These are phyloP conservation scores for Adelges cooleyi DNA, from an alignment of 1,140 invertebrate species.

Conservation along the genomic window DNA sequence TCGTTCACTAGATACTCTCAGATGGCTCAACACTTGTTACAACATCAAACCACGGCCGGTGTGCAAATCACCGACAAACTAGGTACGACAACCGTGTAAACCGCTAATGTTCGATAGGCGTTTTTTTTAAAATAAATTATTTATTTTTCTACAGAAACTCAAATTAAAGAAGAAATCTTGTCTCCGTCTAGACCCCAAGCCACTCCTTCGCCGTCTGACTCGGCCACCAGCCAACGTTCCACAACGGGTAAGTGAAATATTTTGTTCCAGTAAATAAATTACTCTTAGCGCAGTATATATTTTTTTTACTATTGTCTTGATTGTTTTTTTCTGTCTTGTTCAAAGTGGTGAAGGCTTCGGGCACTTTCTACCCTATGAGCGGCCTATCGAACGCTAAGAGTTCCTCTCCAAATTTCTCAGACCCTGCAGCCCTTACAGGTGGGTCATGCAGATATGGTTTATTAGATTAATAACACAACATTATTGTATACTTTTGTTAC, in stretches of 20 bases:
- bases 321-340: slow-evolving; percentile 44
- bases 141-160: background rate
- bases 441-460: slow-evolving; percentile 31
- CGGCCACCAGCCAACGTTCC: slow-evolving; percentile 13
- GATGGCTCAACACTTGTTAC: slow-evolving; percentile 60
- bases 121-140: too few species aligned
- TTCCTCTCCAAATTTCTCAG: slow-evolving; percentile 32
- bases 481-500: too few species aligned
- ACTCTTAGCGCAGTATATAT: background rate
- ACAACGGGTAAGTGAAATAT: slow-evolving; percentile 22
- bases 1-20: slow-evolving; percentile 61
- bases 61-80: slow-evolving; percentile 10
- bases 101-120: too few species aligned
- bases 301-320: slow-evolving; percentile 21
- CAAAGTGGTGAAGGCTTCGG: slow-evolving; percentile 82
- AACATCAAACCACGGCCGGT: slow-evolving; percentile 38
- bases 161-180: slow-evolving; percentile 15
- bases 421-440: slow-evolving; percentile 34
- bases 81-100: background rate
- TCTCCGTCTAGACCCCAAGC: slow-evolving; percentile 11
- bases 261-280: background rate
- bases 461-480: background rate
- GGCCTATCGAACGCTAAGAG: slow-evolving; percentile 38
- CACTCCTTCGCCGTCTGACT: slow-evolving; percentile 7
- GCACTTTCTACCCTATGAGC: slow-evolving; percentile 84